Conservation (phyloP, 2,113 vertebrate species). For the Bathybates hornii region DNA sequence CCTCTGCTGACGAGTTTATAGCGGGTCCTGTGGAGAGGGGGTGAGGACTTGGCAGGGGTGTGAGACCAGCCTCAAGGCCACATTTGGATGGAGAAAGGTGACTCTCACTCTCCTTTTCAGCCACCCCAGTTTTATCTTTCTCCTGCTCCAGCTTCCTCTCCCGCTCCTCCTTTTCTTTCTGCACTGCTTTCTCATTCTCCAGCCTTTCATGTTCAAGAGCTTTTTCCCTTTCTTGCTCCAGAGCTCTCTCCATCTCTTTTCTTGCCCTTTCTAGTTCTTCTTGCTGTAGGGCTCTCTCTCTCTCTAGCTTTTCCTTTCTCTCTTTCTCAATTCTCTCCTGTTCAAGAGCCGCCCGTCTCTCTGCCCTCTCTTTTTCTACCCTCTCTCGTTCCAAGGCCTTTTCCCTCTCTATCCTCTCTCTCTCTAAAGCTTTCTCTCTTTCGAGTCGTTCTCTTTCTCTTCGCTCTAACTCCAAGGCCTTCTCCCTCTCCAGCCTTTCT, state of each 20-base stretch:
- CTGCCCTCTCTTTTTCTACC: not conserved
- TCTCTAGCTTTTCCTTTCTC: constrained; percentile 13
- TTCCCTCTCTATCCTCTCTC: constrained; percentile 25
- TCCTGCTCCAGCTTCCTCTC: constrained; percentile 25
- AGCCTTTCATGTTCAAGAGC: not conserved
- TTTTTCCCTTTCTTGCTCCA: not conserved
- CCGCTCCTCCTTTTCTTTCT: constrained; percentile 23
- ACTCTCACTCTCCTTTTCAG: constrained; percentile 51
- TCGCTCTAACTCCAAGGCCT: not conserved
- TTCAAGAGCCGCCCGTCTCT: constrained; percentile 22
- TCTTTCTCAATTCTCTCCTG: not conserved
- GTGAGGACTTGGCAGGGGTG: constrained; percentile 34
- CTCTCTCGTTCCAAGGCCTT: constrained; percentile 5
- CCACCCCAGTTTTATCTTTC: constrained; percentile 38
- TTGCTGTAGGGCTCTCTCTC: constrained; percentile 17
- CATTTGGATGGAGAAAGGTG: constrained; percentile 55
- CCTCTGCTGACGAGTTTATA: constrained; percentile 35
- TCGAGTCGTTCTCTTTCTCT: not conserved
- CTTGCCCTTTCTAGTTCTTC: constrained; percentile 25
- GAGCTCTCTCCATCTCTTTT: constrained; percentile 12
- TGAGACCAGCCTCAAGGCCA: constrained; percentile 49
- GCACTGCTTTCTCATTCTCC: constrained; percentile 3
- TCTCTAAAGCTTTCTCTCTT: not conserved
- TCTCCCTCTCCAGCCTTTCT: constrained; percentile 9
- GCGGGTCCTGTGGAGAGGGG: constrained; percentile 33